Conservation (phyloP, 2,888 invertebrate species). For the Abscondita cerata region DNA sequence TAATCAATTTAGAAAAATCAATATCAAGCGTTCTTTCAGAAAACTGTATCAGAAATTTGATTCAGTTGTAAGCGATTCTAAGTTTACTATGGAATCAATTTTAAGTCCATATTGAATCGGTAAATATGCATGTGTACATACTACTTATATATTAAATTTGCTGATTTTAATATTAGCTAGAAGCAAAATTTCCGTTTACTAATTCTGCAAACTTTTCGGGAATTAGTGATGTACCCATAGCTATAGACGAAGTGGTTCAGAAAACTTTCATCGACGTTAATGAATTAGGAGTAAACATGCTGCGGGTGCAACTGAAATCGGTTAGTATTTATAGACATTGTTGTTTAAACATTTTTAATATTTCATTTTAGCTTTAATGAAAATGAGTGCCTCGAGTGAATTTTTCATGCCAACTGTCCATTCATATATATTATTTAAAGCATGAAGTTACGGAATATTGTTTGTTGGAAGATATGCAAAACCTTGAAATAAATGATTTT, state of each 20-base stretch:
- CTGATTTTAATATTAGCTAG: slow-evolving; percentile 26
- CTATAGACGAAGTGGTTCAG: slow-evolving; percentile 50
- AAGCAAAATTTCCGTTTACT: slow-evolving; percentile 32
- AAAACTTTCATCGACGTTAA: slow-evolving; percentile 55
- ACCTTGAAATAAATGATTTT: too few species aligned
- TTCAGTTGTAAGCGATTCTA: slow-evolving; percentile 38
- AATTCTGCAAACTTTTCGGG: slow-evolving; percentile 45
- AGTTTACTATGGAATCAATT: slow-evolving; percentile 53
- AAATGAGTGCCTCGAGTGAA: too few species aligned
- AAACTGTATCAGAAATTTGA: slow-evolving; percentile 16
- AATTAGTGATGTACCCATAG: slow-evolving; percentile 35
- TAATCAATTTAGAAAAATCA: slow-evolving; percentile 30
- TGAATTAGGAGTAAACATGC: slow-evolving; percentile 53
- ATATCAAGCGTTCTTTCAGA: slow-evolving; percentile 26
- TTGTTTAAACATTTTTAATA: too few species aligned
- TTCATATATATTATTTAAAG: too few species aligned
- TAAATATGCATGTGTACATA: too few species aligned
- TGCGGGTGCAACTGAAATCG: too few species aligned
- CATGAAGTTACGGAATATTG: too few species aligned
- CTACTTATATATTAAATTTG: not conserved
- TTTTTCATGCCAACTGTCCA: too few species aligned
- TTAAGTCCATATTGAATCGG: slow-evolving; percentile 67
- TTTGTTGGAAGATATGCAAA: too few species aligned
- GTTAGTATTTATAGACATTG: too few species aligned
- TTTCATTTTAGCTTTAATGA: too few species aligned